Conservation (phyloP, 2,888 invertebrate species). For the Rhabditoides inermis region DNA sequence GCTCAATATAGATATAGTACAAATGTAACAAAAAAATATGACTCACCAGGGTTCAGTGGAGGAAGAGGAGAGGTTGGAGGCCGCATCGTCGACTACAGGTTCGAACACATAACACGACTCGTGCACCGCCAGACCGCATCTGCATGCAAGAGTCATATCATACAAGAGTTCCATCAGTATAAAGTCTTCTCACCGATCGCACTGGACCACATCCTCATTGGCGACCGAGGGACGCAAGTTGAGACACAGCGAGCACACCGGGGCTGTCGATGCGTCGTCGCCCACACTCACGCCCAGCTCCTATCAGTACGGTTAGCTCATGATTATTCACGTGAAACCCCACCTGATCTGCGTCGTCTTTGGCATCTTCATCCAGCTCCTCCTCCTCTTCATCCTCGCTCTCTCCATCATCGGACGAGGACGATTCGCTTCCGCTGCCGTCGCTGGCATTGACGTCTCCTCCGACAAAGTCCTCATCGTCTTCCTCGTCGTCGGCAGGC, state of each 20-base stretch:
- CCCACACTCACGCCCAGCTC: neutral
- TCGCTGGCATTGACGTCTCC: neutral
- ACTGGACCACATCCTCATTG: constrained; percentile 34
- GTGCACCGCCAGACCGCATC: constrained; percentile 48
- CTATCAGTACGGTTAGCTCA: neutral
- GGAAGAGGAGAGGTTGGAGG: constrained; percentile 12
- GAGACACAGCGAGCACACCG: constrained; percentile 37
- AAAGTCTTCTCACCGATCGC: constrained; percentile 27
- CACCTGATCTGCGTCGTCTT: constrained; percentile 11
- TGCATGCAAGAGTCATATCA: constrained; percentile 10
- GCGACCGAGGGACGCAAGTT: constrained; percentile 16
- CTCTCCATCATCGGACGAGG: constrained; percentile 2
- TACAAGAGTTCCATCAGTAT: constrained; percentile 3
- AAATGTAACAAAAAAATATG: too few relatives aligned
- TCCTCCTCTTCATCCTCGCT: constrained; percentile 8
- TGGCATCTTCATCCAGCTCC: constrained; percentile 18
- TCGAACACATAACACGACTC: constrained; percentile 44
- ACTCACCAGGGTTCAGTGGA: too few relatives aligned
- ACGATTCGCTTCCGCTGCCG: too few relatives aligned
- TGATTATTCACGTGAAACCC: neutral
- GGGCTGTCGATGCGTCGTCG: neutral
- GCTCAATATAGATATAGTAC: too few relatives aligned
- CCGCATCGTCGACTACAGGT: constrained; percentile 7
- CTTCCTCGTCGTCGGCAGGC: constrained; percentile 36
- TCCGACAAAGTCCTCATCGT: constrained; percentile 38